These are phyloP conservation scores for Ochropleura leucogaster DNA, from an alignment of 2,888 invertebrate genomes.

Conservation along the genomic window DNA sequence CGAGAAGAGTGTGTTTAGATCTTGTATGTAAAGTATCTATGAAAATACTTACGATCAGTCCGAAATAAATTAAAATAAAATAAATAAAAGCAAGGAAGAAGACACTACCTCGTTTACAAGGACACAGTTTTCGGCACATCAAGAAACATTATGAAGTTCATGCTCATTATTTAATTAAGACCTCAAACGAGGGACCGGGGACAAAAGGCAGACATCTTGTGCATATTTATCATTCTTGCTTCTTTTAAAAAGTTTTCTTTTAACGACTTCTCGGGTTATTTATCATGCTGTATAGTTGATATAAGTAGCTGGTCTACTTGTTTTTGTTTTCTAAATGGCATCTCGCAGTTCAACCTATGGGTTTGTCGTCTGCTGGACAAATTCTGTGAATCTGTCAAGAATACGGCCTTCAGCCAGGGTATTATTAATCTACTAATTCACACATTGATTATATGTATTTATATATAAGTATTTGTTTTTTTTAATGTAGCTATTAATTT, in stretches of 20 bases:
- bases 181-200: conserved; percentile 18
- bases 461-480: too few relatives aligned
- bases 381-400: too few relatives aligned
- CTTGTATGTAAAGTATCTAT: too few relatives aligned
- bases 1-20: too few relatives aligned
- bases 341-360: too few relatives aligned
- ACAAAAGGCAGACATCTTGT: conserved; percentile 37
- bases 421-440: too few relatives aligned
- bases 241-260: conserved; percentile 26
- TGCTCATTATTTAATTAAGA: conserved; percentile 57
- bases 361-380: too few relatives aligned
- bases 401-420: too few relatives aligned
- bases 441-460: too few relatives aligned
- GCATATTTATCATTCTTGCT: conserved; percentile 44
- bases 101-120: background rate
- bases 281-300: conserved; percentile 21
- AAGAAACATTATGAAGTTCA: conserved; percentile 30
- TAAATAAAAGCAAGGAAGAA: conserved; percentile 27
- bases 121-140: conserved; percentile 23
- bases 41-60: background rate
- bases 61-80: conserved; percentile 15
- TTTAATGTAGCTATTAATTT: too few relatives aligned
- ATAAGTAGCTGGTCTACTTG: background rate
- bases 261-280: conserved; percentile 2
- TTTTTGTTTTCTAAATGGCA: background rate